Percentiles rank a stretch among this genome's conserved stretches.
These are phyloP conservation scores for Leptarthrus brevirostris DNA, from an alignment of 2,888 invertebrate species.

Conservation along the genomic window DNA sequence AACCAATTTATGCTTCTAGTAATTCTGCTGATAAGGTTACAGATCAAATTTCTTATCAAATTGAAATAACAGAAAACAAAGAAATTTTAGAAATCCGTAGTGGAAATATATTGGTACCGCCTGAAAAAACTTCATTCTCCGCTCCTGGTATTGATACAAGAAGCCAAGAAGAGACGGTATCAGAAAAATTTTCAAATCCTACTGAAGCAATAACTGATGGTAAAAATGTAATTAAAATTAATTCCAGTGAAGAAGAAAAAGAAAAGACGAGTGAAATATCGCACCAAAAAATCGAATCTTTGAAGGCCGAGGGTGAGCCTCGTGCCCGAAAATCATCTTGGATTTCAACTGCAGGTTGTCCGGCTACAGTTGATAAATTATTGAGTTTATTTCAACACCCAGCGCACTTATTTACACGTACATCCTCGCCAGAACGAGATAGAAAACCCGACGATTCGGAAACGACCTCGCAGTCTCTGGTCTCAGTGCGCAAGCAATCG, in stretches of 20 bases:
- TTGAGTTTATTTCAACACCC: conserved; percentile 76
- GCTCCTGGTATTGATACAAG: too few species aligned
- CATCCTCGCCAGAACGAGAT: conserved; percentile 60
- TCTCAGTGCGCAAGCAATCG: conserved; percentile 44
- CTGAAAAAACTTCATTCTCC: too few species aligned
- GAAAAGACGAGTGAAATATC: background rate
- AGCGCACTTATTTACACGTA: conserved; percentile 72
- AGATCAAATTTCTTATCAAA: too few species aligned
- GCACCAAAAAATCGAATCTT: background rate
- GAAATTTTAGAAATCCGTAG: too few species aligned
- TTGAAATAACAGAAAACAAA: too few species aligned
- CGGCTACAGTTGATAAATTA: conserved; percentile 74
- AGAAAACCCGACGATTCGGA: conserved; percentile 36
- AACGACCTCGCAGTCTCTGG: conserved; percentile 30
- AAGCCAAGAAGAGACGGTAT: too few species aligned
- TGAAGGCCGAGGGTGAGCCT: conserved; percentile 61
- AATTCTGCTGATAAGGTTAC: too few species aligned
- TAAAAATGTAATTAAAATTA: too few species aligned
- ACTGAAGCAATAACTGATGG: too few species aligned
- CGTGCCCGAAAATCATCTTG: conserved; percentile 73
- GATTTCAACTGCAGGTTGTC: conserved; percentile 68
- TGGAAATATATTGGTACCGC: too few species aligned
- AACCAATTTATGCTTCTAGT: too few species aligned
- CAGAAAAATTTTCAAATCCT: too few species aligned
- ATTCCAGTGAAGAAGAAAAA: background rate